These are phyloP conservation scores for Synergus gifuensis DNA, from an alignment of 2,888 invertebrate species.

Conservation along the genomic window DNA sequence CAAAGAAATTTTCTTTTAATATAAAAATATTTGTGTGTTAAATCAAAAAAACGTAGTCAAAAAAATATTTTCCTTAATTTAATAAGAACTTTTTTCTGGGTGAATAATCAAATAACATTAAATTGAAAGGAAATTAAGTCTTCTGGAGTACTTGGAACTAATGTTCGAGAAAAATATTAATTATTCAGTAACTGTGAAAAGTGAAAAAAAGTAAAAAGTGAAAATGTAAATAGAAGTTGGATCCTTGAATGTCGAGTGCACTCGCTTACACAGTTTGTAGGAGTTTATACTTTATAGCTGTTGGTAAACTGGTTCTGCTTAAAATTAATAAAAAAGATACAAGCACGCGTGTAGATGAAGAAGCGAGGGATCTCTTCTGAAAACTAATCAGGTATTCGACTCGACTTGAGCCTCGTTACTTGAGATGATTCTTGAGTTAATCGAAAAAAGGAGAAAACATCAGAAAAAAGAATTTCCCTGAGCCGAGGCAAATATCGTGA, in stretches of 20 bases:
- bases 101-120: too few relatives aligned
- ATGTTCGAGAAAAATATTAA: too few relatives aligned
- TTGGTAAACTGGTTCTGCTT: background rate
- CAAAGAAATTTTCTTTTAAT: too few relatives aligned
- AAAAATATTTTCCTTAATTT: too few relatives aligned
- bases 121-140: too few relatives aligned
- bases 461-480: conserved; percentile 6
- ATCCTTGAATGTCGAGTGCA: background rate
- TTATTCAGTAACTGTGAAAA: background rate
- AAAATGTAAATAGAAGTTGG: background rate
- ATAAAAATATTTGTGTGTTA: too few relatives aligned
- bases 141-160: too few relatives aligned
- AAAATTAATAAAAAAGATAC: conserved; percentile 28
- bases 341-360: background rate
- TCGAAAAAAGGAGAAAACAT: conserved; percentile 9
- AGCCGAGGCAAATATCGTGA: conserved; percentile 26
- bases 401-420: background rate
- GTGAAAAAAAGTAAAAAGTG: background rate
- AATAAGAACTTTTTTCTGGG: too few relatives aligned
- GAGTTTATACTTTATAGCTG: too few relatives aligned
- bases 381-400: conserved; percentile 30
- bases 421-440: background rate
- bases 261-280: conserved; percentile 1
- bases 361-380: background rate
- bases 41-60: too few relatives aligned